Base-by-base conservation (phyloP, 2,797 vertebrate species). In the Telmatherina bonti region DNA sequence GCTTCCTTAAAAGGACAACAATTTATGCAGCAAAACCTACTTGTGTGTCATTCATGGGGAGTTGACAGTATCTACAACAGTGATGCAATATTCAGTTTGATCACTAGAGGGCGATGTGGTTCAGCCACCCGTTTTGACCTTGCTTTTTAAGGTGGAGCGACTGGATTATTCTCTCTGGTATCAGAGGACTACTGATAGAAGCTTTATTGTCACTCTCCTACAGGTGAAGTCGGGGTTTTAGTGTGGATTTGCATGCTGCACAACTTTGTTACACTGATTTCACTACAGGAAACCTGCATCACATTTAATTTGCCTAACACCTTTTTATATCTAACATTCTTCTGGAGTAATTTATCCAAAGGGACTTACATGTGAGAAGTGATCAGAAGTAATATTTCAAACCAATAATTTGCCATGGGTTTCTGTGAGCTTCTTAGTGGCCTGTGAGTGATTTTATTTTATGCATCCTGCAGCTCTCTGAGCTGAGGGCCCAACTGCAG, bases 71-170 rank as follows among this genome's bases (percentile, higher is more conserved):
- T n/a, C 30, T n/a, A 18, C 55, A 26, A 51, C 4, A 2, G 47
- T 30, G n/a, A 0, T 79, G 80, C 69, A 55, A 7, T 85, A 4
- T 71, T 7, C 9, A 24, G 3, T 70, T 1, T 74, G 12, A 20
- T 86, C 93, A 83, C 90, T 84, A 89, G 92, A 89, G 91, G 69
- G 85, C 22, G 78, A 26, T 84, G 85, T 84, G 82, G 79, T 76
- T 82, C 82, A 89, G 83, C 81, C 60, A 31, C 85, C 85, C 45
- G 68, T 88, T 77, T 85, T 92, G 91, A 93, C 91, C 91, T 92
- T 93, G 89, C 84, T 68, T 62, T 81, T 76, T 85, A 70, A 90
- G 79, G 79, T 79, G 73, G 82, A 64, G 51, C 85, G 72, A 81
- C 67, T 54, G 64, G 52, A 64, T 70, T 60, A 66, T 24, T 69